These are phyloP conservation scores for Nothura maculosa DNA, from an alignment of 2,797 vertebrate genomes.

Conservation along the genomic window DNA sequence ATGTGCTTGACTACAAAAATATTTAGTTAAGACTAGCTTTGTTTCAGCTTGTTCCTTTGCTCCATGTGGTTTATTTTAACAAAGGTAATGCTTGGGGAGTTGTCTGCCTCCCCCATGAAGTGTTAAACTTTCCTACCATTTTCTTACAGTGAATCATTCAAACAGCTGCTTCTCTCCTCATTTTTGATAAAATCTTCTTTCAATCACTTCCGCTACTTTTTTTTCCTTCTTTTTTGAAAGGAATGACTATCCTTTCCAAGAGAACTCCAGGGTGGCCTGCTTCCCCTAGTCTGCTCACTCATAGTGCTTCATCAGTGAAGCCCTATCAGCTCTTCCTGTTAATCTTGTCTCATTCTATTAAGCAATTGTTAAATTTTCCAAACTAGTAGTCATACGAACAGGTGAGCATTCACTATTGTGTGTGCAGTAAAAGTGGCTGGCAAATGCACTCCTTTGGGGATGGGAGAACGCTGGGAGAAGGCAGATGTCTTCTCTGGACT, in stretches of 20 bases:
- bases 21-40: not conserved
- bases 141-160: not conserved
- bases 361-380: not conserved
- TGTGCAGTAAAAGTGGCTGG: not conserved
- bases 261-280: not conserved
- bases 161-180: not conserved
- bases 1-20: not conserved
- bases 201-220: not conserved
- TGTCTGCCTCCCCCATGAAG: not conserved
- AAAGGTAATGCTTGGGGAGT: accelerated
- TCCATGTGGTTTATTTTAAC: not conserved
- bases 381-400: not conserved
- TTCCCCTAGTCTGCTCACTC: not conserved
- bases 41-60: not conserved
- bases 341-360: not conserved
- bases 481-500: not conserved
- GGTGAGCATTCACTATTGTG: not conserved
- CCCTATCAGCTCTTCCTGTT: not conserved
- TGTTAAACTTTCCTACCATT: not conserved
- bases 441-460: not conserved
- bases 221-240: too few relatives aligned
- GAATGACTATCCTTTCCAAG: not conserved
- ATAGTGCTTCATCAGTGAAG: accelerated
- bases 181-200: not conserved
- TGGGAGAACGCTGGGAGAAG: not conserved